Conservation (phyloP, 2,888 invertebrate species). For the Chymomyza fuscimana region DNA sequence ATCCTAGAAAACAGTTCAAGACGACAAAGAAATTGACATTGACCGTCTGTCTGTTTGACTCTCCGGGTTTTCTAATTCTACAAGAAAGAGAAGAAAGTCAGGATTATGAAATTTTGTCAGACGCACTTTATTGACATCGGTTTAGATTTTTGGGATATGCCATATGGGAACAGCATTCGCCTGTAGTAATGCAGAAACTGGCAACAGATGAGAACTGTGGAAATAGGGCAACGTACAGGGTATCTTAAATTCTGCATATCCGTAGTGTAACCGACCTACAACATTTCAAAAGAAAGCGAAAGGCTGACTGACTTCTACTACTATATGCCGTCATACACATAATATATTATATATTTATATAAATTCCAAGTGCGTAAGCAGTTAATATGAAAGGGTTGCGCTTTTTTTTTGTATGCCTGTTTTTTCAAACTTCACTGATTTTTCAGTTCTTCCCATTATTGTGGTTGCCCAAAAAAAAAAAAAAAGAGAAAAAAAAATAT, state of each 20-base stretch:
- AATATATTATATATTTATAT: neutral
- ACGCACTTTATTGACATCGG: no score
- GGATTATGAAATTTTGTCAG: no score
- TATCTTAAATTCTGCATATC: neutral
- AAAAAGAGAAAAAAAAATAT: slow-evolving; percentile 7
- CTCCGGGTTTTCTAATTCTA: no score
- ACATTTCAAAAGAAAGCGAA: neutral
- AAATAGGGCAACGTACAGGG: no score
- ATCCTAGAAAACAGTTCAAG: no score
- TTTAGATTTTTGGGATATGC: no score
- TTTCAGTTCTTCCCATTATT: slow-evolving; percentile 6
- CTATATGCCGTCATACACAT: neutral
- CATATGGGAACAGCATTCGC: no score
- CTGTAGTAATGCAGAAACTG: no score
- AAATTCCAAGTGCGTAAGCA: slow-evolving; percentile 7
- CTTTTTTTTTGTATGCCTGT: neutral
- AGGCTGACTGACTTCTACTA: neutral
- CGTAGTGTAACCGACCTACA: neutral
- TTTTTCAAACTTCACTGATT: slow-evolving; percentile 1
- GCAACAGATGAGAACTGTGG: no score
- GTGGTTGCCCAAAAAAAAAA: neutral
- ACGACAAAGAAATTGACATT: no score
- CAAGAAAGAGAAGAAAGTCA: no score
- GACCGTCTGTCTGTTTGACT: no score
- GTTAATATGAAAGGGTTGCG: slow-evolving; percentile 3